Evolutionary conservation across 1,140 invertebrate genomes (phyloP), one percentile per base, ranked within the genome.

Genomic region (Andricus grossulariae): DNA sequence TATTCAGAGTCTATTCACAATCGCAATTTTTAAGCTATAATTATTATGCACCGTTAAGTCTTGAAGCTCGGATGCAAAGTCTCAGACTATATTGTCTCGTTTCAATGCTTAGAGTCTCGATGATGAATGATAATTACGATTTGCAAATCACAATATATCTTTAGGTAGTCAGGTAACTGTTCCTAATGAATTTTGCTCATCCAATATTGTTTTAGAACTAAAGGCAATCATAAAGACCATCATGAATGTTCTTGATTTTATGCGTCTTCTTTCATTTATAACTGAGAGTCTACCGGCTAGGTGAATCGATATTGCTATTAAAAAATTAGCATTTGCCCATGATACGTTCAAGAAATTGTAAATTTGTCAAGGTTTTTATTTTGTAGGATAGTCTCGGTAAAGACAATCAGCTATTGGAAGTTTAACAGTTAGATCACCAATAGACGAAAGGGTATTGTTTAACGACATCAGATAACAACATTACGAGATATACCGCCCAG

Each of bases 1-100:
- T 11, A 45, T 45, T 45, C 39, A 45, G 39, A 45, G 39, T 45
- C 39, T 45, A 45, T 45, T 45, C 10, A 45, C 6, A 45, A 66
- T n/a, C 39, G 25, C 39, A 32, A 66, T 66, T 66, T 66, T 25
- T 32, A 39, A 66, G 39, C 39, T 16, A 16, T 66, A 66, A 66
- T 66, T 66, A 66, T 39, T 32, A 66, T 66, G 32, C 60, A 66
- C 39, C 60, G 39, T 66, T 32, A 16, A 39, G 60, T 66, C 60
- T 66, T 32, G 32, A 66, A 66, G 60, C 60, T 39, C 39, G 32
- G 39, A 66, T 39, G 39, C 60, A 32, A 66, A 32, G 25, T 32
- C 32, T 39, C 39, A 25, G 32, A 25, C 25, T 66, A 13, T n/a
- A 66, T 25, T 25, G 39, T 32, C 39, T 66, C n/a, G 60, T 32